Conservation (phyloP, 1,140 invertebrate species). For the Zeugodacus cucurbitae region DNA sequence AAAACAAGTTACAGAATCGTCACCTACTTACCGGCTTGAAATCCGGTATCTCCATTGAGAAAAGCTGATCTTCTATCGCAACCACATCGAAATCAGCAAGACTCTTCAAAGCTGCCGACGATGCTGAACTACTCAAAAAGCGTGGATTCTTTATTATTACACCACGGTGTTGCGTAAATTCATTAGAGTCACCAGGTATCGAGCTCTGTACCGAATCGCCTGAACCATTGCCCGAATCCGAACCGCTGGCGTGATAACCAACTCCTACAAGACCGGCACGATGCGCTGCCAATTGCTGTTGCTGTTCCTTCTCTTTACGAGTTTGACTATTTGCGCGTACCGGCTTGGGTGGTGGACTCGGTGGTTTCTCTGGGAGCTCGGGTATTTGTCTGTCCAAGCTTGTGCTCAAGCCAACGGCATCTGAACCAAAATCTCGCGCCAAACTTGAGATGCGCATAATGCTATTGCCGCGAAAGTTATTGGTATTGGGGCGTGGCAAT, state of each 20-base stretch:
- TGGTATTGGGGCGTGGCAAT: conserved; percentile 66
- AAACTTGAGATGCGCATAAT: conserved; percentile 60
- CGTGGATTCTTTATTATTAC: conserved; percentile 72
- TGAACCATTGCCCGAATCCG: conserved; percentile 88
- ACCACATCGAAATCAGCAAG: conserved; percentile 74
- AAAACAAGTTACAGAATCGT: too few species aligned
- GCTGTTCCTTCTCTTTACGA: conserved; percentile 65
- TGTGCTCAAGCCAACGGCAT: conserved; percentile 53
- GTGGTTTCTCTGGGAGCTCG: conserved; percentile 52
- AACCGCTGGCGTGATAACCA: conserved; percentile 82
- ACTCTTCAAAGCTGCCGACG: conserved; percentile 72
- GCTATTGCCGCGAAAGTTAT: conserved; percentile 51
- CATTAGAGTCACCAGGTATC: conserved; percentile 71
- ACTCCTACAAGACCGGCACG: conserved; percentile 67
- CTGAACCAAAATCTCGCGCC: conserved; percentile 69
- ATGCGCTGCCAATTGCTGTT: conserved; percentile 64
- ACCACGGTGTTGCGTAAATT: conserved; percentile 64
- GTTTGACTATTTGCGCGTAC: conserved; percentile 70
- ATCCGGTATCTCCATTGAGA: conserved; percentile 72
- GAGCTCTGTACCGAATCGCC: conserved; percentile 82
- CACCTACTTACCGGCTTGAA: conserved; percentile 56
- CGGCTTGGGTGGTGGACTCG: conserved; percentile 78
- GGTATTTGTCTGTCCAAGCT: conserved; percentile 46
- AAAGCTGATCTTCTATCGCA: conserved; percentile 72
- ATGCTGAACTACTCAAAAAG: conserved; percentile 68